phyloP scores from a whole-genome alignment of 2,797 vertebrate species.

The Paguma larvata region DNA sequence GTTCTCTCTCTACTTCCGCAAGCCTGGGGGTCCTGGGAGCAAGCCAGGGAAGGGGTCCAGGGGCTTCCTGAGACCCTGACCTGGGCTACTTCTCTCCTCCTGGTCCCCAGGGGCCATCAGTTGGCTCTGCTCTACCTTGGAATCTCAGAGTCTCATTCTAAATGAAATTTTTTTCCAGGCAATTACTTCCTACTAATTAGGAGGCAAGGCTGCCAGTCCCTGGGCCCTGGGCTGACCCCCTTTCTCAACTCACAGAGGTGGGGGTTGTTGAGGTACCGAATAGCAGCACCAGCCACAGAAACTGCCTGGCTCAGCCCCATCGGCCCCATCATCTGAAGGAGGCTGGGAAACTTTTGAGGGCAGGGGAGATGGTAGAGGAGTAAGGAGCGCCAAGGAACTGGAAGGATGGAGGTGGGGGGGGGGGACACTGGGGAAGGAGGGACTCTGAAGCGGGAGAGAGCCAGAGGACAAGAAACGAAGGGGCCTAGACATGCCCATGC shows the following conservation, averaged over 20 bases:
- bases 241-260: conserved; percentile 69
- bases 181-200: conserved; percentile 89
- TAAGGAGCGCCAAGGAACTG: neutral
- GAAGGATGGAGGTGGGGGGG: neutral
- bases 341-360: conserved; percentile 11
- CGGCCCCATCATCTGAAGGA: neutral
- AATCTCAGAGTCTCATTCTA: conserved; percentile 71
- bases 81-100: neutral
- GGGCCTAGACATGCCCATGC: neutral
- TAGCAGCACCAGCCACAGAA: conserved; percentile 16
- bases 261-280: neutral
- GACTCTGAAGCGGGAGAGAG: neutral
- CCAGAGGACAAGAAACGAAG: neutral
- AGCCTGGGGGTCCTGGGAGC: neutral
- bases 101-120: conserved; percentile 4
- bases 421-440: neutral
- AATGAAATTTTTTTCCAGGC: conserved; percentile 84
- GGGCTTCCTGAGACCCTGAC: conserved; percentile 26
- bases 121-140: conserved; percentile 68
- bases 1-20: neutral
- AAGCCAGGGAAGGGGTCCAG: neutral
- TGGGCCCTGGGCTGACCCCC: conserved; percentile 73
- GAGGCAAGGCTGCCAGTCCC: conserved; percentile 78
- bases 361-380: neutral
- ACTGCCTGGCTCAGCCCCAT: neutral